Conservation (phyloP, 2,113 vertebrate genomes). For the Xenopus laevis region DNA sequence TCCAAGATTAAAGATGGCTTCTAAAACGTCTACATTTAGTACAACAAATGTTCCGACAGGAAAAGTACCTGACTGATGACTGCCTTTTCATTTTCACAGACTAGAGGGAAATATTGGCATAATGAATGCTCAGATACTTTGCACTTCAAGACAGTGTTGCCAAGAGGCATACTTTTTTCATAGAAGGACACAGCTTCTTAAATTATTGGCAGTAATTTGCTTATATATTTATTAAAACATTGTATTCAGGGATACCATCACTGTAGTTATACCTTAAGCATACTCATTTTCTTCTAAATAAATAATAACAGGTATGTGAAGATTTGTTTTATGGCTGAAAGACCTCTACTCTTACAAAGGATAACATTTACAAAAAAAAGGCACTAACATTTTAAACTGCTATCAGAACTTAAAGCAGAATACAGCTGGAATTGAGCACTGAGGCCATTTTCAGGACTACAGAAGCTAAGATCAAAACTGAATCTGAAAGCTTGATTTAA, state of each 20-base stretch:
- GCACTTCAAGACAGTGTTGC: constrained; percentile 6
- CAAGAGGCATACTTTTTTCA: constrained; percentile 16
- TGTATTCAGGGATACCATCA: no score
- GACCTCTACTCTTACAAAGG: neutral
- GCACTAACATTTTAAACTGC: neutral
- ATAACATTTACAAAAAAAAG: no score
- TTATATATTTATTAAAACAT: no score
- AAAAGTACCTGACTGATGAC: neutral
- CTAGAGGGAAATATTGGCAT: constrained; percentile 16
- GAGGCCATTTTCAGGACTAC: neutral
- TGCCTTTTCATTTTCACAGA: constrained; percentile 25
- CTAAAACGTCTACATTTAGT: no score
- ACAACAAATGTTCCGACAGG: neutral
- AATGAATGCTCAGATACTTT: constrained; percentile 6
- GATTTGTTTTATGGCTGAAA: neutral
- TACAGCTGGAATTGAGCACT: neutral
- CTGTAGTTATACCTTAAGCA: no score
- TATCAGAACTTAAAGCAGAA: neutral
- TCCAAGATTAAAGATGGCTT: no score
- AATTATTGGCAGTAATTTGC: neutral
- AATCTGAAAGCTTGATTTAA: neutral
- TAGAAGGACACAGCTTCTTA: neutral
- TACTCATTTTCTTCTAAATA: no score
- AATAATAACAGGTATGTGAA: no score
- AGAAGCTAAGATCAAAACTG: neutral